Conservation (phyloP, 2,888 invertebrate species). For the Psylliodes chrysocephalus region DNA sequence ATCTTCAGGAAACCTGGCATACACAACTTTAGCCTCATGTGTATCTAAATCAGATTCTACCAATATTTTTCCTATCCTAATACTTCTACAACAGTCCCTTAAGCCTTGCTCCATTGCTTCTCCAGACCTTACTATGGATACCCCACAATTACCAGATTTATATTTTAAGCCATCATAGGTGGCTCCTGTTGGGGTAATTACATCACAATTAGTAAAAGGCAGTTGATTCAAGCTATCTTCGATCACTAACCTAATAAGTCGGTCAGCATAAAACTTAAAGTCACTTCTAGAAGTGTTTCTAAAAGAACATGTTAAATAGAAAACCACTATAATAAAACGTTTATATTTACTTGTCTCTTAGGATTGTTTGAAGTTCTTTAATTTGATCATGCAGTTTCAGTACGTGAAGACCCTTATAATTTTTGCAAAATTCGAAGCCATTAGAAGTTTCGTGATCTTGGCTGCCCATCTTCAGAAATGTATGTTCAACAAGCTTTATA, state of each 20-base stretch:
- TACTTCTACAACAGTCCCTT: conserved; percentile 97
- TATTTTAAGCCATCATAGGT: conserved; percentile 93
- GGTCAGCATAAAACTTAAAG: conserved; percentile 98
- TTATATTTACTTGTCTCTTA: conserved; percentile 81
- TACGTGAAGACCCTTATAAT: conserved; percentile 76
- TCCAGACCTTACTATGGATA: conserved; percentile 90
- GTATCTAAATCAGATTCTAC: conserved; percentile 97
- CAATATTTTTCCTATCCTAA: conserved; percentile 97
- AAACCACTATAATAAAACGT: not conserved
- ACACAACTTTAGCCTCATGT: conserved; percentile 95
- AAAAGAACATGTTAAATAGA: conserved; percentile 54
- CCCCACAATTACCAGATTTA: conserved; percentile 96
- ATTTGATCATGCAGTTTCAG: conserved; percentile 82
- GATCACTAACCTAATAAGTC: conserved; percentile 95
- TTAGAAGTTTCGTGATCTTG: conserved; percentile 58
- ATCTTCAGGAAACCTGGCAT: conserved; percentile 97
- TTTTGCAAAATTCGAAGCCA: conserved; percentile 58
- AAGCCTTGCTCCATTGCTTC: conserved; percentile 72
- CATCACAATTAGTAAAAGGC: conserved; percentile 90
- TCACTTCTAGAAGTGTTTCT: conserved; percentile 94
- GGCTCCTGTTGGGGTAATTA: conserved; percentile 93
- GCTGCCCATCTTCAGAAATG: conserved; percentile 59
- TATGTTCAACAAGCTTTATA: too few relatives aligned
- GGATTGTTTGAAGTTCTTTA: conserved; percentile 85
- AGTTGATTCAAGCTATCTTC: conserved; percentile 98